Conservation (phyloP, 1,140 invertebrate genomes). For the Zeugodacus cucurbitae region DNA sequence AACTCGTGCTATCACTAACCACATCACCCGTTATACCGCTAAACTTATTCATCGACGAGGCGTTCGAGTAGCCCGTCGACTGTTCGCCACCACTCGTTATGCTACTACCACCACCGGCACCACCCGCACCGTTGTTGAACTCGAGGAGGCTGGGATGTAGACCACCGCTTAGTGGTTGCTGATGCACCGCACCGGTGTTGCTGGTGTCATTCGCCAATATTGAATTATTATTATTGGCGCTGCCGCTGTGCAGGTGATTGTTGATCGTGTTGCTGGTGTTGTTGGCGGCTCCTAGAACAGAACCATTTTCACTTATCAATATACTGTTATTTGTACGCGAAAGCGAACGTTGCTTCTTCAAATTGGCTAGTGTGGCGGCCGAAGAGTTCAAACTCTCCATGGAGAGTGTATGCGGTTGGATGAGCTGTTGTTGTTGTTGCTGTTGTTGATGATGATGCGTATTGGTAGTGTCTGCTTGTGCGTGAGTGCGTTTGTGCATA, state of each 20-base stretch:
- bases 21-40: constrained; percentile 76
- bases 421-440: constrained; percentile 25
- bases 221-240: constrained; percentile 48
- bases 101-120: neutral
- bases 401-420: constrained; percentile 44
- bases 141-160: constrained; percentile 52
- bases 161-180: constrained; percentile 39
- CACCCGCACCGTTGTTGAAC: constrained; percentile 46
- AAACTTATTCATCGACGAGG: constrained; percentile 67
- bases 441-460: constrained; percentile 43
- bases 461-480: constrained; percentile 40
- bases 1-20: constrained; percentile 72
- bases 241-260: constrained; percentile 46
- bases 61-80: constrained; percentile 59
- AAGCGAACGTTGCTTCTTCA: constrained; percentile 89
- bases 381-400: constrained; percentile 46
- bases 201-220: constrained; percentile 50
- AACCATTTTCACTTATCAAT: constrained; percentile 64
- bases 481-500: neutral
- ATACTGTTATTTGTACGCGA: constrained; percentile 73
- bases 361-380: constrained; percentile 80
- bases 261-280: constrained; percentile 51
- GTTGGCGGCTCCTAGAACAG: constrained; percentile 61
- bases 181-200: neutral
- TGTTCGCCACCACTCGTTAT: constrained; percentile 62